A percentile compares a stretch with the other conserved stretches of the same genome.
phyloP scores from a whole-genome alignment of 2,888 invertebrate genomes.

The Trisateles emortualis region DNA sequence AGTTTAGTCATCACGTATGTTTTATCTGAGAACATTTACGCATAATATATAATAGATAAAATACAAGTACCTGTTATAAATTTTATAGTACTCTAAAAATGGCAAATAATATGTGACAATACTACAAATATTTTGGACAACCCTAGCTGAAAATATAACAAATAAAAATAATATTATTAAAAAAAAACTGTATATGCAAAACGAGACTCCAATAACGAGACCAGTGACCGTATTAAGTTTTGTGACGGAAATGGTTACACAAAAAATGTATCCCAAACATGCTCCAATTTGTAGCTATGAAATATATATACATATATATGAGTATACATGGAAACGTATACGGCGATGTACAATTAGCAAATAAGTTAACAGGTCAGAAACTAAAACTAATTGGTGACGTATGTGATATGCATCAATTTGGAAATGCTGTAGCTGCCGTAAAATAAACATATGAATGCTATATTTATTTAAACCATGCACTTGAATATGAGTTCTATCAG shows the following conservation, averaged over 20 bases:
- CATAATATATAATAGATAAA: no score
- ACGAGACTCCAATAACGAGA: conserved; percentile 33
- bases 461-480: no score
- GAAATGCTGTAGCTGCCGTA: no score
- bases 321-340: neutral
- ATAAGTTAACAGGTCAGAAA: neutral
- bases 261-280: conserved; percentile 12
- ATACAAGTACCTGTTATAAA: no score
- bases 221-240: conserved; percentile 31
- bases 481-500: no score
- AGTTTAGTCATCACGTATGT: no score
- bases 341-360: neutral
- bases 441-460: no score
- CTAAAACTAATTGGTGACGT: neutral
- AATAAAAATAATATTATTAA: neutral
- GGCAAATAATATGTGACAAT: no score
- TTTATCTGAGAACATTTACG: no score
- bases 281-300: conserved; percentile 21
- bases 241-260: conserved; percentile 19
- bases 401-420: no score
- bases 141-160: neutral
- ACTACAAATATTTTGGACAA: neutral
- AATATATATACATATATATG: neutral
- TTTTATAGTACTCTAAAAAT: no score
- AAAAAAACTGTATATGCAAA: conserved; percentile 13